Base-by-base conservation (phyloP, 1,140 invertebrate species). In the Zaprionus capensis region DNA sequence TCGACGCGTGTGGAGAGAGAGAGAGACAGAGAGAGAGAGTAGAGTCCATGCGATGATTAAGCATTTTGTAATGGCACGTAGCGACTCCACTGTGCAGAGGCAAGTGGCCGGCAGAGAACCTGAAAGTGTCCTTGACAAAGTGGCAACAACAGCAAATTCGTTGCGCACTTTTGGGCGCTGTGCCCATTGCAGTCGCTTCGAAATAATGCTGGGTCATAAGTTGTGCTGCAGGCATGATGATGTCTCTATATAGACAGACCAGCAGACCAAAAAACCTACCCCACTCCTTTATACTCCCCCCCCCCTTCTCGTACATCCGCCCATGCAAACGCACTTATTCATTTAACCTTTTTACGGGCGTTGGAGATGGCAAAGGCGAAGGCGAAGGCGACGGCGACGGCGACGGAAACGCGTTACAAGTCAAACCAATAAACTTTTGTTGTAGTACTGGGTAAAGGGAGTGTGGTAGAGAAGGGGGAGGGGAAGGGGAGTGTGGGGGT, bases 391-490 rank as follows among this genome's bases (percentile, higher is more conserved):
- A 20, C 1, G 22, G n/a, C n/a, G 31, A 38, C 9, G 65, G 56
- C 58, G 57, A 68, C 71, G 70, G 72, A 73, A 66, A 68, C 63
- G 74, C 76, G 56, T 75, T 66, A 75, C 71, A 70, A 78, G 74
- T 80, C 78, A 73, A 80, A 77, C 69, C 78, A 80, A 80, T 80
- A 80, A 80, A 80, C 68, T 77, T 77, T 69, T 69, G 74, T 76
- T 76, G 73, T 68, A 55, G 51, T 14, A 4, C 41, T 34, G 34
- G 53, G 7, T 11, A 9, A 11, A 34, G 34, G 38, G 20, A 5
- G 36, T n/a, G 24, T 41, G 34, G 28, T 1, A 11, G 24, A 14
- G 22, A 28, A 22, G 20, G n/a, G 0, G 24, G 1, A 15, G 2
- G 7, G 14, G 28, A n/a, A n/a, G n/a, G n/a, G n/a, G n/a, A n/a